These are phyloP conservation scores for Tubiluchus corallicola DNA, from an alignment of 2,888 invertebrate species.

Conservation along the genomic window DNA sequence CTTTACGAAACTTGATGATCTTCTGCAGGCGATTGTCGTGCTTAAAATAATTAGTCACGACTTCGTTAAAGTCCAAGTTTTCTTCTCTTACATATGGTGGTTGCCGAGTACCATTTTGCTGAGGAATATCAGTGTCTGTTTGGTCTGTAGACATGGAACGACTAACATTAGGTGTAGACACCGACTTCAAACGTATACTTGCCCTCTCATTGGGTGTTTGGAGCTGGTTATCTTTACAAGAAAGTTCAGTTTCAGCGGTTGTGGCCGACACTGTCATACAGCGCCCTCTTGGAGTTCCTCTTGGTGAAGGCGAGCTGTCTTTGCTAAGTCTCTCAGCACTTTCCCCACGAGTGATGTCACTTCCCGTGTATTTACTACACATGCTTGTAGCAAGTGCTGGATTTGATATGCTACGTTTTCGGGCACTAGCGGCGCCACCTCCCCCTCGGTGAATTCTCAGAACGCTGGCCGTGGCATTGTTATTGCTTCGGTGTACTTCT, in stretches of 20 bases:
- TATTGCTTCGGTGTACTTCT: too few species aligned
- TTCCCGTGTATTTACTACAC: background rate
- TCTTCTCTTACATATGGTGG: background rate
- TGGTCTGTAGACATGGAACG: too few species aligned
- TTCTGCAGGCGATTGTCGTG: background rate
- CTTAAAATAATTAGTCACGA: background rate
- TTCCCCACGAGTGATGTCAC: background rate
- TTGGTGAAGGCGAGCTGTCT: background rate
- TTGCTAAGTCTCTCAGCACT: too few species aligned
- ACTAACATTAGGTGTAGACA: too few species aligned
- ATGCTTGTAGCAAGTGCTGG: background rate
- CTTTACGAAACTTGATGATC: background rate
- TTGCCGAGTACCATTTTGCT: background rate
- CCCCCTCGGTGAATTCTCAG: conserved; percentile 68
- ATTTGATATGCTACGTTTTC: conserved; percentile 1
- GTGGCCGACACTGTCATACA: too few species aligned
- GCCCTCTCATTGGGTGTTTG: too few species aligned
- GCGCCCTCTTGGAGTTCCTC: background rate
- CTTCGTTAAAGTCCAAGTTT: background rate
- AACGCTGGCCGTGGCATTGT: conserved; percentile 13
- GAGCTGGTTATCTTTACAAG: background rate
- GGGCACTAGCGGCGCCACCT: conserved; percentile 15
- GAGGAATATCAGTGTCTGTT: conserved; percentile 3
- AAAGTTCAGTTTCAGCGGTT: too few species aligned
- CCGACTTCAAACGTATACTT: background rate